phyloP scores from a whole-genome alignment of 1,140 invertebrate genomes.

The Penaeus chinensis region DNA sequence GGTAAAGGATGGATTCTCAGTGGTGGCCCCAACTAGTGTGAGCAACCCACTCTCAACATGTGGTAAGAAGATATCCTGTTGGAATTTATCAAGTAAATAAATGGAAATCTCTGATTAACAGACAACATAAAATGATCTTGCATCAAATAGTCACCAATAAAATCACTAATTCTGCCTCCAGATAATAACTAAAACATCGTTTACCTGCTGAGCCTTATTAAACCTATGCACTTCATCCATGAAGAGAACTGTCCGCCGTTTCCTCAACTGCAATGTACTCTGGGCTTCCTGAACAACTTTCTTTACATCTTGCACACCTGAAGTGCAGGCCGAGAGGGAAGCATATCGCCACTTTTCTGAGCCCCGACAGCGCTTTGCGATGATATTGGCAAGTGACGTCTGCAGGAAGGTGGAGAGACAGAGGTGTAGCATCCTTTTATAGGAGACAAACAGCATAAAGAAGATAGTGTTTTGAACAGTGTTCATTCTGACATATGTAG shows the following conservation, averaged over 20 bases:
- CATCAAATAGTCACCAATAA: too few species aligned
- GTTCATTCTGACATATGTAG: too few species aligned
- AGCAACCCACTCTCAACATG: conserved; percentile 85
- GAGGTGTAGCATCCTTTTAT: too few species aligned
- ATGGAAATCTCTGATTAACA: neutral
- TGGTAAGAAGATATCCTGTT: conserved; percentile 79
- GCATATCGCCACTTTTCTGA: conserved; percentile 19
- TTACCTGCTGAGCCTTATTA: conserved; percentile 80
- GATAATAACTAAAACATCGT: neutral
- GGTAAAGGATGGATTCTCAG: conserved; percentile 88
- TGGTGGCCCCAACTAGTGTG: conserved; percentile 86
- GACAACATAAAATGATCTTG: too few species aligned
- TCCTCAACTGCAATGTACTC: conserved; percentile 66
- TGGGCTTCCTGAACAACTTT: conserved; percentile 69
- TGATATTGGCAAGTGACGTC: conserved; percentile 31
- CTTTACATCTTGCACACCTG: conserved; percentile 46
- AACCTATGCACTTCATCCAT: conserved; percentile 92
- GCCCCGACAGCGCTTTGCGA: conserved; percentile 20
- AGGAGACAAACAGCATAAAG: too few species aligned
- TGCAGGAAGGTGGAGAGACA: neutral
- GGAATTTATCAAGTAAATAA: neutral
- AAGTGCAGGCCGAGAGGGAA: conserved; percentile 40
- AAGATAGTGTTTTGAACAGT: too few species aligned
- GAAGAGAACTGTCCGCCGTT: conserved; percentile 81
- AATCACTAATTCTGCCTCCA: too few species aligned